Evolutionary conservation across 2,797 vertebrate genomes (phyloP).

Genomic region (Sebastes diaconus): DNA sequence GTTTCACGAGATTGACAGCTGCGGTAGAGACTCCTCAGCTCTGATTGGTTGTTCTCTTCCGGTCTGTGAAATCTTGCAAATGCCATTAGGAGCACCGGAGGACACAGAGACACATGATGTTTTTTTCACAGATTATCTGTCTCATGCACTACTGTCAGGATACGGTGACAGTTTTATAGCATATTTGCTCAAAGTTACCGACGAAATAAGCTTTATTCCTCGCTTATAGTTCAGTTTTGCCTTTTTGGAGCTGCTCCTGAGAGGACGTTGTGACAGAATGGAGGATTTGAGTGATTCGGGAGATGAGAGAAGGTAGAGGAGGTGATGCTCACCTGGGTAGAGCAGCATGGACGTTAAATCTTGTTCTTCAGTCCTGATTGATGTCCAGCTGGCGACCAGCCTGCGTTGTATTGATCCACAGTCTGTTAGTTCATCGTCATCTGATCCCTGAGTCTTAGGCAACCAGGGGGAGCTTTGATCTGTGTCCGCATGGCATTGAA

Average conservation of each 20-base stretch:
- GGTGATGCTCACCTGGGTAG: background rate
- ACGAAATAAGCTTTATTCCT: conserved; percentile 55
- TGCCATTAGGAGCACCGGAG: too few species aligned
- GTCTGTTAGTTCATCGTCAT: conserved; percentile 26
- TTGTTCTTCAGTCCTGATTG: background rate
- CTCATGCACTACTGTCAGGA: too few species aligned
- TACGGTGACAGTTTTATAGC: too few species aligned
- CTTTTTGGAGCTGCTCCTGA: conserved; percentile 19
- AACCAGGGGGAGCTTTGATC: background rate
- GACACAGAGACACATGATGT: too few species aligned
- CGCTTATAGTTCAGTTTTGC: conserved; percentile 14
- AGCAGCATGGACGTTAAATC: background rate
- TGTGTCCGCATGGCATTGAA: background rate
- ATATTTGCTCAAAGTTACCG: too few species aligned
- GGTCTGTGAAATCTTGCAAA: too few species aligned
- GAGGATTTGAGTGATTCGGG: background rate
- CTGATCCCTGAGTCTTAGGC: conserved; percentile 10
- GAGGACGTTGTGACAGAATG: background rate
- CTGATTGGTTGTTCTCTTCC: too few species aligned
- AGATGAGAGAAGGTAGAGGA: background rate
- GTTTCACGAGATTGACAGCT: too few species aligned
- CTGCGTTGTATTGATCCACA: conserved; percentile 8
- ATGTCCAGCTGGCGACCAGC: conserved; percentile 2
- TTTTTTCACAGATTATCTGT: too few species aligned
- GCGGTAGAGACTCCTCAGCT: too few species aligned